phyloP scores from a whole-genome alignment of 2,797 vertebrate genomes.

The Rhinoraja longicauda region DNA sequence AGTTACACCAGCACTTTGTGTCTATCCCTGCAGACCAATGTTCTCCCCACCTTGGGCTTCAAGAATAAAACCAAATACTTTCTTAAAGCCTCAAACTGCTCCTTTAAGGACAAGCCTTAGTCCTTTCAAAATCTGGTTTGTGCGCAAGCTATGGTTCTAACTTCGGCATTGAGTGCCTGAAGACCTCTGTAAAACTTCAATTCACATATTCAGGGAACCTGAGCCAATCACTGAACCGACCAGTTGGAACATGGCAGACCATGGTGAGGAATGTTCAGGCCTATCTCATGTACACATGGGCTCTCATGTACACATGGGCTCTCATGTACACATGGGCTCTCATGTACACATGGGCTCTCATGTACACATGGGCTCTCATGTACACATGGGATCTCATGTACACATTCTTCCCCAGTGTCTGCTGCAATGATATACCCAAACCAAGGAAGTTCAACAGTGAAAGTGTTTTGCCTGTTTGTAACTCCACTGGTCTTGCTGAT shows the following conservation, averaged over 20 bases:
- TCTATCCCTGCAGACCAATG: too few relatives aligned
- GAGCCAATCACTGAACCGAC: too few relatives aligned
- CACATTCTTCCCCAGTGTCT: background rate
- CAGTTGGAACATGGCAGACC: background rate
- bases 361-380: too few relatives aligned
- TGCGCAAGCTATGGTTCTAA: background rate
- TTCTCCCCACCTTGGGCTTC: too few relatives aligned
- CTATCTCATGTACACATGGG: too few relatives aligned
- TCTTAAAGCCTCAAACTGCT: background rate
- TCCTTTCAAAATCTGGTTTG: background rate
- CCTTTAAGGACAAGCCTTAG: background rate
- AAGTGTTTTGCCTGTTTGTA: background rate
- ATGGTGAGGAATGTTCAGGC: background rate
- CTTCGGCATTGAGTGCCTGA: background rate
- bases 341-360: too few relatives aligned
- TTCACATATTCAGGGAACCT: background rate
- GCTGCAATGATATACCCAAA: background rate
- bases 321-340: too few relatives aligned
- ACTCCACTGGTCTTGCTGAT: slow-evolving; percentile 3
- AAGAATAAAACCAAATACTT: background rate
- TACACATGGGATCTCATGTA: too few relatives aligned
- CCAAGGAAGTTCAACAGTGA: background rate
- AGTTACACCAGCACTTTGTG: too few relatives aligned
- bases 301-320: too few relatives aligned
- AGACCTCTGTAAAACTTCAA: background rate